Conservation (phyloP, 2,113 vertebrate genomes). For the Cricetomys ansorgei region DNA sequence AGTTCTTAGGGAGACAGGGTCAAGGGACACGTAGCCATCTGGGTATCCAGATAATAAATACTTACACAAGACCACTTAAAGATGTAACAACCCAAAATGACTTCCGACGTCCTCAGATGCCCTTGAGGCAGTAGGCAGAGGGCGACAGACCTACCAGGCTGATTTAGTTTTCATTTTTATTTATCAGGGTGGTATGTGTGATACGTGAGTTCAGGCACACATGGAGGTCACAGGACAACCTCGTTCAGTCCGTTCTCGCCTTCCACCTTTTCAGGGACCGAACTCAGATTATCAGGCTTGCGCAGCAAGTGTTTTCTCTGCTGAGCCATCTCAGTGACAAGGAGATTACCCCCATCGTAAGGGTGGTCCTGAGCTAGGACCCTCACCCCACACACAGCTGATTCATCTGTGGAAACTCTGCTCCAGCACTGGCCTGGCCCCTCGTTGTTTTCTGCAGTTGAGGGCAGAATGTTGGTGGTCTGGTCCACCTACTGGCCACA, state of each 20-base stretch:
- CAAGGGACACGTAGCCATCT: accelerated
- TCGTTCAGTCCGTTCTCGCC: background rate
- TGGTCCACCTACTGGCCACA: no score
- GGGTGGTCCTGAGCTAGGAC: background rate
- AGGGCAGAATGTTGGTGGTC: background rate
- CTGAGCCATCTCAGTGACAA: no score
- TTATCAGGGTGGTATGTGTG: background rate
- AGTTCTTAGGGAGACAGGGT: background rate
- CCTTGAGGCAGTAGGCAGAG: background rate
- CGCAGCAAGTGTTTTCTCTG: background rate
- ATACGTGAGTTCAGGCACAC: background rate
- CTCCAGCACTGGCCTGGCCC: background rate
- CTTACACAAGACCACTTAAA: background rate
- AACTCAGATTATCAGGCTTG: background rate
- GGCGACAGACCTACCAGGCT: background rate
- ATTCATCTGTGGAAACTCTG: background rate
- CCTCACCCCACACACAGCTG: background rate
- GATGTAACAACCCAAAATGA: background rate
- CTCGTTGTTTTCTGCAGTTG: background rate
- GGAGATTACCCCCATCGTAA: background rate
- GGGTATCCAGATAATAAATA: accelerated
- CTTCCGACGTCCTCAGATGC: background rate
- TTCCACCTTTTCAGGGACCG: background rate
- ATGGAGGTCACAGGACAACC: background rate
- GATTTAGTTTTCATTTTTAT: background rate